Percentiles rank a stretch among this genome's conserved stretches.
Evolutionary conservation across 2,113 vertebrate genomes (phyloP).

Genomic region (Ranitomeya imitator): DNA sequence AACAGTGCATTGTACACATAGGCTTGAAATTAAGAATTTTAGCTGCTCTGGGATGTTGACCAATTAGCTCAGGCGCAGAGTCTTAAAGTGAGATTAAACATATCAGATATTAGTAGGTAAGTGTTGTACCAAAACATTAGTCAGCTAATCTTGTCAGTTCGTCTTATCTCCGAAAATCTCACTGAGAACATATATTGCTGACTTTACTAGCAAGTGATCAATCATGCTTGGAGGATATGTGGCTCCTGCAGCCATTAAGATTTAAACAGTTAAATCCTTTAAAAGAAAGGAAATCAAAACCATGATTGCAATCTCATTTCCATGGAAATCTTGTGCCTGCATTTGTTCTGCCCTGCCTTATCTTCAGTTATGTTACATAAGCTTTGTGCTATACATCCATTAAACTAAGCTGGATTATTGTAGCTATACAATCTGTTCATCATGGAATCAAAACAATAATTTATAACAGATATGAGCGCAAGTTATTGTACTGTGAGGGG

Average conservation of each 20-base stretch:
- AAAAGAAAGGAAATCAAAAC: slow-evolving; percentile 40
- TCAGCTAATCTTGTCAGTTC: slow-evolving; percentile 68
- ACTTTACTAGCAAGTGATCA: slow-evolving; percentile 68
- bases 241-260: slow-evolving; percentile 62
- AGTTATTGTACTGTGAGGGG: background rate
- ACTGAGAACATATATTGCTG: slow-evolving; percentile 62
- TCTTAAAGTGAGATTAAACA: slow-evolving; percentile 67
- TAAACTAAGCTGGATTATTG: slow-evolving; percentile 63
- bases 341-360: background rate
- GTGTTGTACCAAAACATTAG: slow-evolving; percentile 70
- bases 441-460: background rate
- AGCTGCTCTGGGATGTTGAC: slow-evolving; percentile 58
- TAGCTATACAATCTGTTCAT: slow-evolving; percentile 25
- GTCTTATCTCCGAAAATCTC: slow-evolving; percentile 68
- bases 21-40: slow-evolving; percentile 49
- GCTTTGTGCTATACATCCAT: slow-evolving; percentile 60
- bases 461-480: background rate
- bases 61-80: slow-evolving; percentile 55
- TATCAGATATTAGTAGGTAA: slow-evolving; percentile 65
- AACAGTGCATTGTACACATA: background rate
- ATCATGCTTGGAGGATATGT: slow-evolving; percentile 65
- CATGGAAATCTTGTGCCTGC: slow-evolving; percentile 48
- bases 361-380: slow-evolving; percentile 56
- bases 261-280: slow-evolving; percentile 43
- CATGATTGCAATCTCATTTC: slow-evolving; percentile 52